Base-by-base conservation (phyloP, 2,797 vertebrate genomes). In the Serranus cabrilla region DNA sequence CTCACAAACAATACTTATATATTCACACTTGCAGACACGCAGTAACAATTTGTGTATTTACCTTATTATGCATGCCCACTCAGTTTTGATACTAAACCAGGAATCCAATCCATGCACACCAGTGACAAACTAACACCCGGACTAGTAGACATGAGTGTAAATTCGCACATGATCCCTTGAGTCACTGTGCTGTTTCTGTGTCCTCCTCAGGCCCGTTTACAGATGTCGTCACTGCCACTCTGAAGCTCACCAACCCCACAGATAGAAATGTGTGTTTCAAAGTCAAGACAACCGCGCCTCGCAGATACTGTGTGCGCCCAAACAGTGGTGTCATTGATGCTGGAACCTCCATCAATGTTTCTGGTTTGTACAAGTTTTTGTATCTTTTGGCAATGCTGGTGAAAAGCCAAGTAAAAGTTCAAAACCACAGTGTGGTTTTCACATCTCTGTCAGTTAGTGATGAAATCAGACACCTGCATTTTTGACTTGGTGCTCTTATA, bases 221-320 rank as follows among this genome's bases (percentile, higher is more conserved):
- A 83, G 97, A 98, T 86, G 97, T 99, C 3, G 96, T 99, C 87
- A 98, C 97, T 47, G 96, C 97, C 85, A 97, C 96, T 83, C 93
- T 98, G 90, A 99, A 97, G 92, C 97, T 98, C 16, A 94, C 92
- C 88, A 98, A 99, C 88, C 97, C 97, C n/a, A 96, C 97, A 93
- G 97, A 97, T 51, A 96, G 94, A 89, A 98, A 97, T 66, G 96
- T 99, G 76, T 98, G 97, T 87, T 99, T 99, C 92, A 99, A 98
- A 95, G 97, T 98, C 87, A 99, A 98, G 96, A 99, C 97, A 40
- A 99, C 97, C 0, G 97, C 97, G 0, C 97, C 97, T 0, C 97
- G 97, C 60, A 95, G 97, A 89, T 99, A 99, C 93, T 99, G 97
- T 54, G 97, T 98, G 87, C 95, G 97, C 85, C 97, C 97, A 42